phyloP scores from a whole-genome alignment of 2,888 invertebrate genomes.

The Drosophila mayaguana region DNA sequence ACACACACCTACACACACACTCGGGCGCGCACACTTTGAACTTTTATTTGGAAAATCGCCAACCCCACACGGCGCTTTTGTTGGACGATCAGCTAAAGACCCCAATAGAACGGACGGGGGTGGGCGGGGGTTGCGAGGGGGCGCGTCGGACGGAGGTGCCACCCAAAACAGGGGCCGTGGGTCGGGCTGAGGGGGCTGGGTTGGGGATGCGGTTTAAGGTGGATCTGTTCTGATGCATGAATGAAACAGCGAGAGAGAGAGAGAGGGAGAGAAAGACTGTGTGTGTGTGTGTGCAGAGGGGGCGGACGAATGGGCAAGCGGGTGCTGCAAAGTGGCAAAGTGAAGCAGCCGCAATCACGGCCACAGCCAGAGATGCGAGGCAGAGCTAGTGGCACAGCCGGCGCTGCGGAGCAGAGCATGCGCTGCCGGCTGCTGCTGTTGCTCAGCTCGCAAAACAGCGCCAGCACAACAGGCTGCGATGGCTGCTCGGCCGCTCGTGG shows the following conservation, averaged over 20 bases:
- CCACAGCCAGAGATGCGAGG: neutral
- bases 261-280: neutral
- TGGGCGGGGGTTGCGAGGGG: neutral
- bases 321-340: constrained; percentile 19
- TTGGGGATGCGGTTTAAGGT: constrained; percentile 11
- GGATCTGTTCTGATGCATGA: constrained; percentile 11
- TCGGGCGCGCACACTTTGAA: constrained; percentile 39
- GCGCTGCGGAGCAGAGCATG: constrained; percentile 25
- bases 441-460: constrained; percentile 58
- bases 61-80: constrained; percentile 73
- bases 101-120: constrained; percentile 44
- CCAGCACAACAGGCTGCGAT: constrained; percentile 73
- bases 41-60: constrained; percentile 74
- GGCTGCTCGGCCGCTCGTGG: constrained; percentile 73
- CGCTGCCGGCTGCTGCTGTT: constrained; percentile 54
- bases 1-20: constrained; percentile 7
- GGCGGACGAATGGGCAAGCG: no score
- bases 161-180: neutral
- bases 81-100: constrained; percentile 73
- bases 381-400: constrained; percentile 14
- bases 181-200: neutral
- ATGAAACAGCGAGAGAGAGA: neutral
- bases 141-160: neutral
- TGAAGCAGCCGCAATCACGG: constrained; percentile 8
- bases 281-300: no score